phyloP scores from a whole-genome alignment of 2,797 vertebrate species.

The Dendrocincla fuliginosa region DNA sequence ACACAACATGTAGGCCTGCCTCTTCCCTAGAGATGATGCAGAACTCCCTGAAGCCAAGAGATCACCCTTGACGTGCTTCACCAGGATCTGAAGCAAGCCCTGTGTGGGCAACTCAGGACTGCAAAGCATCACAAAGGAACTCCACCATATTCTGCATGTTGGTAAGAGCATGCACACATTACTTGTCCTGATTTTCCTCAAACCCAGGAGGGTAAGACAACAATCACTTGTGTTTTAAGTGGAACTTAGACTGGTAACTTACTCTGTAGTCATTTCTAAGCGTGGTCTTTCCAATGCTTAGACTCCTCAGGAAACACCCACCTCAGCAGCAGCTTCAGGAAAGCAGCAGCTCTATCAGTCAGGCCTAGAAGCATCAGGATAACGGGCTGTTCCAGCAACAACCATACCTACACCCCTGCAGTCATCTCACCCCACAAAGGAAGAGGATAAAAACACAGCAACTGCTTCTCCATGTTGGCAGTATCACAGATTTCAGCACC shows the following conservation, averaged over 20 bases:
- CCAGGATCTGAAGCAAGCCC: neutral
- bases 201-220: neutral
- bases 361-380: neutral
- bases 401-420: too few relatives aligned
- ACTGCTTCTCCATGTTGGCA: too few relatives aligned
- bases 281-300: fast-evolving
- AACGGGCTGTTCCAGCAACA: neutral
- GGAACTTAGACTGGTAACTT: neutral
- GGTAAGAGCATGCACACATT: neutral
- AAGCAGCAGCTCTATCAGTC: neutral
- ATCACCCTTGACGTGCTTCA: neutral
- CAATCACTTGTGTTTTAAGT: fast-evolving
- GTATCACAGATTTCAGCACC: neutral
- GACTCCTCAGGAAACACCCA: neutral
- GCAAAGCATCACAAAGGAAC: neutral
- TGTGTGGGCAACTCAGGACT: fast-evolving
- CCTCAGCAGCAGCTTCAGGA: neutral
- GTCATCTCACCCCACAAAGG: neutral
- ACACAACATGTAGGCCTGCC: neutral
- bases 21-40: neutral
- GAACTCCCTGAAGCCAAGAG: neutral
- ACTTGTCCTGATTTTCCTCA: neutral
- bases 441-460: neutral
- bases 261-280: neutral
- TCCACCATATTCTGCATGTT: fast-evolving